Conservation (phyloP, 1,140 invertebrate genomes). For the Achatina immaculata region DNA sequence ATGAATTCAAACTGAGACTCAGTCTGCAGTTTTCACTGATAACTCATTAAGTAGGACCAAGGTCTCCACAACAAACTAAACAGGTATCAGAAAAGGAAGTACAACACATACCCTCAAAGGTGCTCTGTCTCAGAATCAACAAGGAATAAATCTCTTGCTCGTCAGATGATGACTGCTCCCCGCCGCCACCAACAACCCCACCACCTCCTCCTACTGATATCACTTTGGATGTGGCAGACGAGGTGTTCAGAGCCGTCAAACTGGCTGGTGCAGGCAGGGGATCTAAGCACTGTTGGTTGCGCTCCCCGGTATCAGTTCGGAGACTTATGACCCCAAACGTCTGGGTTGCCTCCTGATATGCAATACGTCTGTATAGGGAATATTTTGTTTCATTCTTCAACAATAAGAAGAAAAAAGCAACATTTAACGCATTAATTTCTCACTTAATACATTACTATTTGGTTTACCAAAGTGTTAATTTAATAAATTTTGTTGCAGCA, state of each 20-base stretch:
- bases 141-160: slow-evolving; percentile 95
- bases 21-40: too few species aligned
- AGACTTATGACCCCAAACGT: slow-evolving; percentile 95
- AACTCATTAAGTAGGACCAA: too few species aligned
- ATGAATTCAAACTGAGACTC: too few species aligned
- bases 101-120: slow-evolving; percentile 92
- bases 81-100: too few species aligned
- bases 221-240: slow-evolving; percentile 30
- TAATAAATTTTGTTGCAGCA: neutral
- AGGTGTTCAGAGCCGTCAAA: slow-evolving; percentile 36
- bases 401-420: neutral
- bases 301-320: slow-evolving; percentile 79
- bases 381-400: slow-evolving; percentile 1
- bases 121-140: slow-evolving; percentile 95
- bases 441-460: neutral
- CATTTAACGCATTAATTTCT: neutral
- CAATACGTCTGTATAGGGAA: slow-evolving; percentile 77
- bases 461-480: neutral
- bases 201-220: neutral
- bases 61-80: too few species aligned
- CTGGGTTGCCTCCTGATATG: slow-evolving; percentile 93
- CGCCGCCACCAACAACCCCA: slow-evolving; percentile 62
- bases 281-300: slow-evolving; percentile 37
- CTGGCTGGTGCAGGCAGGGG: slow-evolving; percentile 32
- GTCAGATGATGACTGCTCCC: slow-evolving; percentile 70